Conservation (phyloP, 2,113 vertebrate genomes). For the Kryptolebias marmoratus region DNA sequence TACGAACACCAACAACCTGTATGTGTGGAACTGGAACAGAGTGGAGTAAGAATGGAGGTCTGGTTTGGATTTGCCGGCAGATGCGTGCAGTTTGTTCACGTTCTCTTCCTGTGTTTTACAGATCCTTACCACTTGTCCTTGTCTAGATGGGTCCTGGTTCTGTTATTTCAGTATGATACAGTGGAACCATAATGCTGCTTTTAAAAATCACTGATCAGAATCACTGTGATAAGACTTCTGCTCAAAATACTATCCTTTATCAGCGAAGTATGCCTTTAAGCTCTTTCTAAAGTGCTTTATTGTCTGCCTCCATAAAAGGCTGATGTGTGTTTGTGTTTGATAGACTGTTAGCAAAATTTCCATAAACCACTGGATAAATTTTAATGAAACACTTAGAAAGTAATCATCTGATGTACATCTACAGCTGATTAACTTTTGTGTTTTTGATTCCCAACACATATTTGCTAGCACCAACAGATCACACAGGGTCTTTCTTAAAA, state of each 20-base stretch:
- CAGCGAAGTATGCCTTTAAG: not conserved
- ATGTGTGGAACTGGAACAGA: slow-evolving; percentile 37
- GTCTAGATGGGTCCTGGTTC: slow-evolving; percentile 6
- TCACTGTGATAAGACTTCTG: not conserved
- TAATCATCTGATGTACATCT: too few relatives aligned
- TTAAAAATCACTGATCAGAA: slow-evolving; percentile 9
- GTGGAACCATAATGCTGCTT: slow-evolving; percentile 4
- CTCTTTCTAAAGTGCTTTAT: not conserved
- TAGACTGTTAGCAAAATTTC: too few relatives aligned
- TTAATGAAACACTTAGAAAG: too few relatives aligned
- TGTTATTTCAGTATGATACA: slow-evolving; percentile 13
- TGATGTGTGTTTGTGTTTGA: too few relatives aligned
- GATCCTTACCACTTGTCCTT: not conserved
- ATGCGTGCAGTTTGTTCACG: slow-evolving; percentile 28
- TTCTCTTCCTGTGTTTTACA: slow-evolving; percentile 1
- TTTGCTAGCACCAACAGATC: too few relatives aligned
- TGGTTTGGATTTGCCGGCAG: slow-evolving; percentile 45
- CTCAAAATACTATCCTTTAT: not conserved
- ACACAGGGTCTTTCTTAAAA: too few relatives aligned
- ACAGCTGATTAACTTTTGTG: too few relatives aligned
- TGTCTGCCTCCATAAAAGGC: too few relatives aligned
- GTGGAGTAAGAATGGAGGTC: slow-evolving; percentile 34
- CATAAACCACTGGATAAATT: too few relatives aligned
- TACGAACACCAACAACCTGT: slow-evolving; percentile 17
- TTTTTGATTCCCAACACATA: too few relatives aligned